Percentiles rank a stretch among this genome's conserved stretches.
These are phyloP conservation scores for Oryzias javanicus DNA, from an alignment of 2,113 vertebrate species.

Conservation along the genomic window DNA sequence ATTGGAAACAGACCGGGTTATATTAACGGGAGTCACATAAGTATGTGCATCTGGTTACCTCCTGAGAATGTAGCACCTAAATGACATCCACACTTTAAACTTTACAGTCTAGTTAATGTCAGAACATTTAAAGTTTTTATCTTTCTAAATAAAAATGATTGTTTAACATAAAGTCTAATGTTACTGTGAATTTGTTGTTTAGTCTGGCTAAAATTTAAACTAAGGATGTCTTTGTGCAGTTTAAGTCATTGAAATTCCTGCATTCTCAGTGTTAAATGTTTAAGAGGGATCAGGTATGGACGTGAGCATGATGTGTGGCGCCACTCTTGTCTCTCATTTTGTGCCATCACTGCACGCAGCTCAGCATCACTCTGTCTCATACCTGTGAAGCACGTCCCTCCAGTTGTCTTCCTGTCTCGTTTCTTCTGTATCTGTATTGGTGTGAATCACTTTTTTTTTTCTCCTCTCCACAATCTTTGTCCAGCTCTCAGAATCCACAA, in stretches of 20 bases:
- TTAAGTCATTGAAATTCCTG: not conserved
- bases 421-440: constrained; percentile 57
- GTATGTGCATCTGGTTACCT: constrained; percentile 59
- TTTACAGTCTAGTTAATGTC: too few species aligned
- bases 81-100: constrained; percentile 17
- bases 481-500: constrained; percentile 93
- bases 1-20: constrained; percentile 83
- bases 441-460: constrained; percentile 69
- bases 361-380: constrained; percentile 69
- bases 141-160: too few species aligned
- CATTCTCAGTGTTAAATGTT: constrained; percentile 17
- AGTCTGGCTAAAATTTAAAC: too few species aligned
- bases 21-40: constrained; percentile 75
- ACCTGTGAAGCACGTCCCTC: constrained; percentile 66
- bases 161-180: too few species aligned
- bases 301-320: constrained; percentile 56
- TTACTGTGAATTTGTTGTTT: too few species aligned
- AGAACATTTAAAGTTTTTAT: too few species aligned
- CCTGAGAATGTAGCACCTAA: not conserved
- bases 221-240: not conserved
- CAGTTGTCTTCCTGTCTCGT: constrained; percentile 47
- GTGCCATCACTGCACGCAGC: constrained; percentile 30
- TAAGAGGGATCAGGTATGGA: constrained; percentile 71
- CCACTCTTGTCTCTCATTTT: constrained; percentile 20
- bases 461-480: constrained; percentile 53